phyloP scores from a whole-genome alignment of 1,140 invertebrate species.

The Sarcophaga bullata region DNA sequence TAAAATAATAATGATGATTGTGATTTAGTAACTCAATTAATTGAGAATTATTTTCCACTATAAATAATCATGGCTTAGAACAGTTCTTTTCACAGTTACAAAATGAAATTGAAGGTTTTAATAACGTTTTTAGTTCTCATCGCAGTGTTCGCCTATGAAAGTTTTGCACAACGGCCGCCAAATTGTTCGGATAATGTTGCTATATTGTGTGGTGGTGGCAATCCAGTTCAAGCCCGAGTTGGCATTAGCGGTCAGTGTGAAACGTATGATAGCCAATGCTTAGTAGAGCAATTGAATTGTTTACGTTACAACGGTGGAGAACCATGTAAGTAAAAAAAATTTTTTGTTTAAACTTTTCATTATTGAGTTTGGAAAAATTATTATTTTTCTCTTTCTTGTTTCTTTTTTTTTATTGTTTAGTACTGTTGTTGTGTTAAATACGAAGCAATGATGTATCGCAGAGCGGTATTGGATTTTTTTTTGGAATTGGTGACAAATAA shows the following conservation, averaged over 20 bases:
- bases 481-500: too few relatives aligned
- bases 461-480: too few relatives aligned
- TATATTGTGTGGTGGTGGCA: background rate
- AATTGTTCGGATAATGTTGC: slow-evolving; percentile 19
- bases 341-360: too few relatives aligned
- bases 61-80: slow-evolving; percentile 11
- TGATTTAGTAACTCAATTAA: too few relatives aligned
- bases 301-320: background rate
- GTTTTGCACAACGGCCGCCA: background rate
- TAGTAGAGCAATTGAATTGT: slow-evolving; percentile 24
- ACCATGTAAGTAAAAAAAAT: background rate
- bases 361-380: too few relatives aligned
- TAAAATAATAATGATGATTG: background rate
- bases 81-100: background rate
- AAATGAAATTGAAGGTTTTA: slow-evolving; percentile 30
- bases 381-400: too few relatives aligned
- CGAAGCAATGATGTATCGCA: too few relatives aligned
- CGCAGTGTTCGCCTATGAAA: background rate
- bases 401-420: too few relatives aligned
- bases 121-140: slow-evolving; percentile 6
- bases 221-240: slow-evolving; percentile 2
- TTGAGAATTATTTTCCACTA: background rate
- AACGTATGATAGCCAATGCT: background rate
- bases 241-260: background rate
- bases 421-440: too few relatives aligned